Percentiles rank a stretch among this genome's conserved stretches.
Evolutionary conservation across 2,888 invertebrate species (phyloP).

Genomic region (Melanostoma mellinum): DNA sequence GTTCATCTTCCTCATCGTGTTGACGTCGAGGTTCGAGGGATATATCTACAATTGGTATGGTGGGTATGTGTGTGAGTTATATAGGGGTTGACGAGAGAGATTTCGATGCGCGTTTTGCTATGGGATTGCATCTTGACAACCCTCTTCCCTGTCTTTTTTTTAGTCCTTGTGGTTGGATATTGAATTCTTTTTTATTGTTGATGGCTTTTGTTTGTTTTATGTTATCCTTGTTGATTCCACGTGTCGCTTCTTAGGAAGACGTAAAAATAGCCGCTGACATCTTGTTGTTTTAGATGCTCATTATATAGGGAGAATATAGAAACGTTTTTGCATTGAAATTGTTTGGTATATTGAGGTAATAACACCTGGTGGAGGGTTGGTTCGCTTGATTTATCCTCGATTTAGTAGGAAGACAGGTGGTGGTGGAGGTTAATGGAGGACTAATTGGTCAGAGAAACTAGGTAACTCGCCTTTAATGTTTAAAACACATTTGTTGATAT

Average conservation of each 20-base stretch:
- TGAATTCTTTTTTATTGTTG: constrained; percentile 45
- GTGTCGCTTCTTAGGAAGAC: constrained; percentile 72
- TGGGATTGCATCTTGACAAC: constrained; percentile 30
- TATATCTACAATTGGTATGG: constrained; percentile 31
- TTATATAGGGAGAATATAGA: constrained; percentile 6
- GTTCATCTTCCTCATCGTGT: constrained; percentile 1
- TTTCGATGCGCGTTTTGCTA: constrained; percentile 63
- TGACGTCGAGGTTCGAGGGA: constrained; percentile 31
- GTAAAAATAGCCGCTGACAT: constrained; percentile 68
- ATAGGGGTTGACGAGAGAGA: constrained; percentile 58
- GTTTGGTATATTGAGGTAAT: constrained; percentile 1
- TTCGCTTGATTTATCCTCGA: constrained; percentile 51
- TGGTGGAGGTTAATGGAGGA: constrained; percentile 29
- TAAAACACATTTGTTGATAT: too few relatives aligned
- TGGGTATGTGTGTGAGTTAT: constrained; percentile 45
- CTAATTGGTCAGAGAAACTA: constrained; percentile 31
- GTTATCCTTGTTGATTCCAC: constrained; percentile 69
- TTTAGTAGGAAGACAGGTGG: constrained; percentile 50
- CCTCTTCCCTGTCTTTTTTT: constrained; percentile 50
- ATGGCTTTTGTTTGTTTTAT: constrained; percentile 61
- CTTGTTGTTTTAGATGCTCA: constrained; percentile 39
- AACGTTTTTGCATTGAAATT: constrained; percentile 47
- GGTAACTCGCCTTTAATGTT: too few relatives aligned
- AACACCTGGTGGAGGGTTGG: constrained; percentile 26
- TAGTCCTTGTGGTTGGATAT: constrained; percentile 63